Evolutionary conservation across 2,888 invertebrate species (phyloP), one percentile per base, ranked within the genome.

Genomic region (Aphrophora alni): DNA sequence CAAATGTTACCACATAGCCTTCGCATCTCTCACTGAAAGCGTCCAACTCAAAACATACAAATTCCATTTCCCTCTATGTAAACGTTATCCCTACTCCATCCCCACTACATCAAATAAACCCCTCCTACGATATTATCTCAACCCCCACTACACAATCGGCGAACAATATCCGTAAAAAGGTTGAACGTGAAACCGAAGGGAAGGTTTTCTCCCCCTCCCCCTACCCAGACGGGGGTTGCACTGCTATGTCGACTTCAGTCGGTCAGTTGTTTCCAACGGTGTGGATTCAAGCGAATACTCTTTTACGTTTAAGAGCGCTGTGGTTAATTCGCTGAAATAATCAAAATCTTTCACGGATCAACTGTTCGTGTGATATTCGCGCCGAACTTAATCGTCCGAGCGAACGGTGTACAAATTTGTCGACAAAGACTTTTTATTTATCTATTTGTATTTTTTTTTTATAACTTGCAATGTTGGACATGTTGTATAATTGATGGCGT

Each of bases 211-310:
- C 24, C 68, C 69, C 69, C 69, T 2, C 69, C 21, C 69, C 24
- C 24, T 21, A 7, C n/a, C 7, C 21, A 1, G 14, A 2, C 2
- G 12, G 25, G 69, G 26, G 14, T 26, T 5, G 8, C 10, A 1
- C 78, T 25, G 44, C 78, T 4, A 25, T 72, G 26, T 25, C 71
- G 77, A 25, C 77, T 70, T 38, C 71, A 77, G 69, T 71, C 59
- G 78, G 44, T 44, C 44, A 44, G 44, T 44, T 14, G 44, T 44
- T 44, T 44, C 78, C 33, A 78, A 51, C 73, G 51, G 78, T 73
- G 78, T 78, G 78, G 78, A 78, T 73, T 78, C n/a, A 78, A 73
- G 78, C 78, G 78, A 73, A 44, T 78, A 27, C 73, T 69, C 44
- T 44, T 44, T 44, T 10, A 10, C 44, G 44, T 17, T 44, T 14